Evolutionary conservation across 1,140 invertebrate species (phyloP).

Genomic region (Eufriesea mexicana): DNA sequence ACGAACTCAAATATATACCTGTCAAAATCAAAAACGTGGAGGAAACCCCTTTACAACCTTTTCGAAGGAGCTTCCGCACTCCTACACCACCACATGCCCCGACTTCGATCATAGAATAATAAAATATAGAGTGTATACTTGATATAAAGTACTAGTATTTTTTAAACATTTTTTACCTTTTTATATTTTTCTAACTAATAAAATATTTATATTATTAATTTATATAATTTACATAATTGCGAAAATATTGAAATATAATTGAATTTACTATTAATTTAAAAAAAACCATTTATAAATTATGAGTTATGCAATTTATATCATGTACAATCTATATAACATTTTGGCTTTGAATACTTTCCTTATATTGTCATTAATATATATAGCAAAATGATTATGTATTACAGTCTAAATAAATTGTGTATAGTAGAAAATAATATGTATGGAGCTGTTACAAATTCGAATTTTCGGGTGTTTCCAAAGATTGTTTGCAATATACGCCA

Average conservation of each 20-base stretch:
- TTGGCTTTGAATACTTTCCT: background rate
- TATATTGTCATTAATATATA: background rate
- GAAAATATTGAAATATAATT: background rate
- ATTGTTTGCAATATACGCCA: constrained; percentile 13
- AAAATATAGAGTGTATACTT: background rate
- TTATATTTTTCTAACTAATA: background rate
- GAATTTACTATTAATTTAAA: background rate
- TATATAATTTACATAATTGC: background rate
- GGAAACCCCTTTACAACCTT: constrained; percentile 42
- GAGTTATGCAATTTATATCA: background rate
- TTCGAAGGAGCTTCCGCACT: constrained; percentile 52
- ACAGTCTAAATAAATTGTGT: background rate
- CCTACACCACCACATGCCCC: constrained; percentile 40
- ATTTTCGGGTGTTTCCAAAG: constrained; percentile 32
- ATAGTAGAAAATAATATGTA: background rate
- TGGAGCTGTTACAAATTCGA: background rate
- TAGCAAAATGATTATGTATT: background rate
- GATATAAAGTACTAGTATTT: background rate
- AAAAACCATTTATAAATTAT: background rate
- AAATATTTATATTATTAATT: background rate
- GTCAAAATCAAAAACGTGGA: constrained; percentile 59
- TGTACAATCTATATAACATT: background rate
- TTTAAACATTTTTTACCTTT: background rate
- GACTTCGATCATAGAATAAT: constrained; percentile 17
- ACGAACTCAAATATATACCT: constrained; percentile 36